Percentiles rank a stretch among this genome's conserved stretches.
These are phyloP conservation scores for Pseudomyrmex pallidus DNA, from an alignment of 1,140 invertebrate genomes.

Conservation along the genomic window DNA sequence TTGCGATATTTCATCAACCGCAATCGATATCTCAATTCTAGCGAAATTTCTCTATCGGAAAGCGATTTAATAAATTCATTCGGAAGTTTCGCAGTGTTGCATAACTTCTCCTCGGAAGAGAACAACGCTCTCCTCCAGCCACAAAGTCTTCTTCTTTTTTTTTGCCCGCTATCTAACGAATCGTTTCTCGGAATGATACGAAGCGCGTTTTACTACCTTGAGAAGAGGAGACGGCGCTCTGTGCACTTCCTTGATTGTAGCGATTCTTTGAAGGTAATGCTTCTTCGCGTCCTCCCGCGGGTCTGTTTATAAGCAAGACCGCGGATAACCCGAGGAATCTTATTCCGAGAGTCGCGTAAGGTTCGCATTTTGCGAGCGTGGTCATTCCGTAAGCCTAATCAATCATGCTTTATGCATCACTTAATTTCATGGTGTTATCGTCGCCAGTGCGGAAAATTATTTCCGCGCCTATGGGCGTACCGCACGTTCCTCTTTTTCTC, in stretches of 20 bases:
- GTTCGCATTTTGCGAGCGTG: conserved; percentile 28
- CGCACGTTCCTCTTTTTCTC: conserved; percentile 17
- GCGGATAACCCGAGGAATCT: conserved; percentile 37
- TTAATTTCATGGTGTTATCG: conserved; percentile 59
- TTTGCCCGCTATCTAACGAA: conserved; percentile 32
- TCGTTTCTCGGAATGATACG: conserved; percentile 59
- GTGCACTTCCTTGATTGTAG: conserved; percentile 54
- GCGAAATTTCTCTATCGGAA: too few relatives aligned
- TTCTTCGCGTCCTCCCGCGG: background rate
- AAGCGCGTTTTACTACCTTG: conserved; percentile 54
- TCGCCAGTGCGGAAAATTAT: conserved; percentile 60
- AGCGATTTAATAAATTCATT: too few relatives aligned
- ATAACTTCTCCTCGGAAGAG: background rate
- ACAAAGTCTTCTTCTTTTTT: background rate
- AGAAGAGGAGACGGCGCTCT: conserved; percentile 14
- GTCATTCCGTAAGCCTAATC: conserved; percentile 47
- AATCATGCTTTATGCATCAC: conserved; percentile 60
- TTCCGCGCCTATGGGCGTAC: conserved; percentile 52
- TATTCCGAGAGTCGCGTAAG: conserved; percentile 33
- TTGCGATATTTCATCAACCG: too few relatives aligned
- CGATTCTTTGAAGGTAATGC: conserved; percentile 48
- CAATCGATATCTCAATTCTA: too few relatives aligned
- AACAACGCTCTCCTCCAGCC: background rate
- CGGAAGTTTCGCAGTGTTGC: too few relatives aligned
- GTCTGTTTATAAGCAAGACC: conserved; percentile 15